phyloP scores from a whole-genome alignment of 2,113 vertebrate genomes.

The Merops nubicus region DNA sequence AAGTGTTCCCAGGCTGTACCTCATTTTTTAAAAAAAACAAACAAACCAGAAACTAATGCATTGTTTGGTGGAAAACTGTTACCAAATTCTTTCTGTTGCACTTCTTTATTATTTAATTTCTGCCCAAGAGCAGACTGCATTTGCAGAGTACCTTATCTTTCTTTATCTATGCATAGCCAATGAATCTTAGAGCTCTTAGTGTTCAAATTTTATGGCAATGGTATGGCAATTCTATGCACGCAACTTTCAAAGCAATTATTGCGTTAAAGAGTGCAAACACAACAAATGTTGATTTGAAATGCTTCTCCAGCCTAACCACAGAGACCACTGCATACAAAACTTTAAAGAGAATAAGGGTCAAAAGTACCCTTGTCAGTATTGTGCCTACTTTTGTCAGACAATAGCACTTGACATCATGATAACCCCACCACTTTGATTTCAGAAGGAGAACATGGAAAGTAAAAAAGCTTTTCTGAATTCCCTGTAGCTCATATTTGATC shows the following conservation, averaged over 20 bases:
- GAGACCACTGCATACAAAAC: background rate
- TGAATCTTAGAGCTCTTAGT: background rate
- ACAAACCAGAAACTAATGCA: background rate
- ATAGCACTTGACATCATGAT: background rate
- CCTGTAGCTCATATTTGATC: slow-evolving; percentile 31
- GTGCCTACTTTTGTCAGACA: slow-evolving; percentile 5
- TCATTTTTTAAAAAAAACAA: background rate
- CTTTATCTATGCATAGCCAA: background rate
- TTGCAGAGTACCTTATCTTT: background rate
- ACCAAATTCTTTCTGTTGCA: background rate
- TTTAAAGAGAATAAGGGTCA: background rate
- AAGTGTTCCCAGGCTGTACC: accelerated
- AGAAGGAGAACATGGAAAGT: background rate
- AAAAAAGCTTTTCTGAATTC: slow-evolving; percentile 46
- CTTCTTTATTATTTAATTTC: background rate
- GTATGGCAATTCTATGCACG: background rate
- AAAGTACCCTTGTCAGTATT: background rate
- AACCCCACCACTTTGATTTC: slow-evolving; percentile 46
- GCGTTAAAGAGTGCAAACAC: background rate
- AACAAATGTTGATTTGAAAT: background rate
- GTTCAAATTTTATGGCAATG: background rate
- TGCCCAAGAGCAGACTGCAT: background rate
- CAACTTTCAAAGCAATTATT: background rate
- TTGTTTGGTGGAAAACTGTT: background rate
- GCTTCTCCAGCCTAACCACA: background rate